phyloP scores from a whole-genome alignment of 2,797 vertebrate genomes.

The Paedocypris micromegethes region DNA sequence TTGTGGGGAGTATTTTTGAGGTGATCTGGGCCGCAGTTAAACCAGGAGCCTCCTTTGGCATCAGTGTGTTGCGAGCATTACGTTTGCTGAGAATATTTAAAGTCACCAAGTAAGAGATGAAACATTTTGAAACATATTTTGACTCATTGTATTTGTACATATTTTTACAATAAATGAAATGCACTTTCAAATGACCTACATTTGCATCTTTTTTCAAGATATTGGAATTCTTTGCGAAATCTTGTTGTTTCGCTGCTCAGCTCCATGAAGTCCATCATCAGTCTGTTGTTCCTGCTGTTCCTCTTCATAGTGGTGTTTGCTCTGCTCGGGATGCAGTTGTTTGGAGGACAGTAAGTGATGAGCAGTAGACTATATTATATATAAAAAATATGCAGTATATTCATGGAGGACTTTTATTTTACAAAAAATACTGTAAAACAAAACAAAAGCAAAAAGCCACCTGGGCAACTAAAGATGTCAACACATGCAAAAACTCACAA shows the following conservation, averaged over 20 bases:
- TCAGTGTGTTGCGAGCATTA: conserved; percentile 89
- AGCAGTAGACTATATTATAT: too few species aligned
- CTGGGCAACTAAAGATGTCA: too few species aligned
- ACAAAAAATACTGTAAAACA: too few species aligned
- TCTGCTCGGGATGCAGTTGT: conserved; percentile 95
- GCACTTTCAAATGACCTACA: neutral
- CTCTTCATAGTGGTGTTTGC: conserved; percentile 97
- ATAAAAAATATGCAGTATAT: too few species aligned
- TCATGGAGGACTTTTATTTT: too few species aligned
- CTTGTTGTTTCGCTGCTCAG: conserved; percentile 92
- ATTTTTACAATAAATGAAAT: neutral
- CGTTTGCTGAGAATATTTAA: conserved; percentile 93
- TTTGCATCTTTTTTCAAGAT: conserved; percentile 61
- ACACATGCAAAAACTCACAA: too few species aligned
- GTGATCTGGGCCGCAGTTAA: conserved; percentile 93
- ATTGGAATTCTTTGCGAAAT: conserved; percentile 94
- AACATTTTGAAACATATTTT: neutral
- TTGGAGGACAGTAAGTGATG: conserved; percentile 86
- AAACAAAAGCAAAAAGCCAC: too few species aligned
- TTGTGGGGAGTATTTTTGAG: conserved; percentile 95
- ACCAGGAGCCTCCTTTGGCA: conserved; percentile 90
- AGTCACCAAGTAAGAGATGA: conserved; percentile 86
- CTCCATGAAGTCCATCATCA: conserved; percentile 98
- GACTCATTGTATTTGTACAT: too few species aligned
- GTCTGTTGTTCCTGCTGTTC: conserved; percentile 92